These are phyloP conservation scores for Microvelia longipes DNA, from an alignment of 1,140 invertebrate genomes.

Conservation along the genomic window DNA sequence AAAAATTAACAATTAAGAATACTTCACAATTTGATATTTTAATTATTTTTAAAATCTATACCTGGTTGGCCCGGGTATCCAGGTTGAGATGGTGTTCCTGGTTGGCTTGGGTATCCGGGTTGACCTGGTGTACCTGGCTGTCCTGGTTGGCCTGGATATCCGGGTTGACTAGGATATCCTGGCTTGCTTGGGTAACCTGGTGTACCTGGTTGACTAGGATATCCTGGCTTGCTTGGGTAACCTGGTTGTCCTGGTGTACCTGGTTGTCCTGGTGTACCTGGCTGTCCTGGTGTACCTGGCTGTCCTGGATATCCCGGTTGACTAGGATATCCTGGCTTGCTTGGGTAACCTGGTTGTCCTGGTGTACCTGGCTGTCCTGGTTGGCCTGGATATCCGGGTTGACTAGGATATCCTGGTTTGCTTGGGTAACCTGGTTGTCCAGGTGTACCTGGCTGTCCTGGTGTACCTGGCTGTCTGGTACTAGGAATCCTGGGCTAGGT, in stretches of 20 bases:
- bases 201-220: constrained; percentile 15
- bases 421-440: constrained; percentile 15
- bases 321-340: constrained; percentile 15
- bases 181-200: constrained; percentile 17
- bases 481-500: constrained; percentile 16
- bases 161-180: constrained; percentile 15
- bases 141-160: constrained; percentile 19
- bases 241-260: constrained; percentile 19
- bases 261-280: constrained; percentile 19
- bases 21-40: too few relatives aligned
- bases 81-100: constrained; percentile 18
- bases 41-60: too few relatives aligned
- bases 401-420: constrained; percentile 12
- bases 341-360: constrained; percentile 13
- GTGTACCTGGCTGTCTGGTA: constrained; percentile 17
- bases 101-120: constrained; percentile 17
- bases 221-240: constrained; percentile 16
- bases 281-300: constrained; percentile 14
- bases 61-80: constrained; percentile 14
- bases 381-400: constrained; percentile 17
- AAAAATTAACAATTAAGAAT: too few relatives aligned
- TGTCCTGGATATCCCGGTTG: constrained; percentile 17
- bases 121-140: constrained; percentile 19
- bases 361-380: constrained; percentile 20
- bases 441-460: constrained; percentile 16